A percentile compares a stretch with the other conserved stretches of the same genome.
Evolutionary conservation across 2,113 vertebrate species (phyloP).

Genomic region (Semnornis frantzii): DNA sequence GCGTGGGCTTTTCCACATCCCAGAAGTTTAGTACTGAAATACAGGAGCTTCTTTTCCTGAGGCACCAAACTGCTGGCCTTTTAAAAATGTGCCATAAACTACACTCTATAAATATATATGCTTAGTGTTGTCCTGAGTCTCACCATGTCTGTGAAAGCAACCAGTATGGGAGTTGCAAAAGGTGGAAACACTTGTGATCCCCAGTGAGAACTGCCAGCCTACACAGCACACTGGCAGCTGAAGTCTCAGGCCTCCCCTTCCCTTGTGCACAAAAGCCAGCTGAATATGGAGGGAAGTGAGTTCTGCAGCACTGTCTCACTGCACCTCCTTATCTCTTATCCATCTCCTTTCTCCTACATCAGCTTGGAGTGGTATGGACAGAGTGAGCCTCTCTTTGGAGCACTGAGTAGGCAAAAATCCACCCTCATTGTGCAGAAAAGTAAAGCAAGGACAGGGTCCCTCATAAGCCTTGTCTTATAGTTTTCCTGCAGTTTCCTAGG

Average conservation of each 20-base stretch:
- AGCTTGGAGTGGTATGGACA: not conserved
- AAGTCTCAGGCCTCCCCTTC: not conserved
- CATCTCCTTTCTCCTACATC: not conserved
- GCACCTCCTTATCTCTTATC: not conserved
- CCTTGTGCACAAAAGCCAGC: not conserved
- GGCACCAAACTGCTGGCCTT: not conserved
- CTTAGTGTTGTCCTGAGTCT: not conserved
- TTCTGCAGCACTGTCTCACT: not conserved
- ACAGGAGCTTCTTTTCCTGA: not conserved
- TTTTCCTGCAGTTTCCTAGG: not conserved
- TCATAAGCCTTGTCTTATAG: accelerated
- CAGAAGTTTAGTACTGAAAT: not conserved
- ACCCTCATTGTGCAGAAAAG: not conserved
- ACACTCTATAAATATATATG: not conserved
- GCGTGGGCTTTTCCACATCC: not conserved
- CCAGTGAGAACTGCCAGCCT: not conserved
- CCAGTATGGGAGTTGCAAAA: not conserved
- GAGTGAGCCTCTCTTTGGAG: not conserved
- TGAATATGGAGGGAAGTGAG: accelerated
- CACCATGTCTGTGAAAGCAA: not conserved
- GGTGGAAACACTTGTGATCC: not conserved
- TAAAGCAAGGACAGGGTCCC: not conserved
- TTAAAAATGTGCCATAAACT: not conserved
- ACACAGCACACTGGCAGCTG: not conserved
- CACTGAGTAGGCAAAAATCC: not conserved